Evolutionary conservation across 2,888 invertebrate species (phyloP).

Genomic region (Amphipyra berbera): DNA sequence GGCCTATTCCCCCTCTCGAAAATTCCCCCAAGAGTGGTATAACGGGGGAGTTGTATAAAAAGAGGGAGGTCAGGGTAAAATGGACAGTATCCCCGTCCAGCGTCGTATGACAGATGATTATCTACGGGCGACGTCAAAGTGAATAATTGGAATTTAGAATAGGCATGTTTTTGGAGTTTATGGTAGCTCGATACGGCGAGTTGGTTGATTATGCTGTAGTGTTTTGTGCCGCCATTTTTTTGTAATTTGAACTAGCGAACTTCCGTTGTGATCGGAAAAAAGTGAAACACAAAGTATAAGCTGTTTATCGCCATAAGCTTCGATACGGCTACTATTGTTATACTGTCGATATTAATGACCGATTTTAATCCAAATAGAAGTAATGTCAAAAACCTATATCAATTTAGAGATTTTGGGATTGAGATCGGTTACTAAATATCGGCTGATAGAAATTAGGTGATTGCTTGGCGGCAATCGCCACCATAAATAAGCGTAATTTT

Average conservation of each 20-base stretch:
- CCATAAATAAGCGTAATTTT: too few species aligned
- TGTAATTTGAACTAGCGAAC: slow-evolving; percentile 25
- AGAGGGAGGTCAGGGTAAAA: slow-evolving; percentile 67
- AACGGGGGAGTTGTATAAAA: slow-evolving; percentile 59
- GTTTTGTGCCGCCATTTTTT: slow-evolving; percentile 24
- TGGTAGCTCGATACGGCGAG: slow-evolving; percentile 56
- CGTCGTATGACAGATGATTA: slow-evolving; percentile 88
- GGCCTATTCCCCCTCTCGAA: slow-evolving; percentile 57
- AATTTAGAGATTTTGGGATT: too few species aligned
- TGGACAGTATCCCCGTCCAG: slow-evolving; percentile 76
- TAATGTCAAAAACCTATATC: too few species aligned
- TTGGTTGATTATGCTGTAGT: slow-evolving; percentile 42
- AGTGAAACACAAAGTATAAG: not conserved
- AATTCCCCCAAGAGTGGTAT: slow-evolving; percentile 31
- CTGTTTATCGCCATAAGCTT: too few species aligned
- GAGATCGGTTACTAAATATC: too few species aligned
- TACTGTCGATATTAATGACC: too few species aligned
- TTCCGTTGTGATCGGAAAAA: slow-evolving; percentile 6
- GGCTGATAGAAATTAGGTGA: too few species aligned
- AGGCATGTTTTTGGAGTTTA: slow-evolving; percentile 70
- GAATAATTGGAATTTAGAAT: slow-evolving; percentile 88
- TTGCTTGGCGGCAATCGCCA: too few species aligned
- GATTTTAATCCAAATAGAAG: too few species aligned
- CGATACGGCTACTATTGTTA: too few species aligned
- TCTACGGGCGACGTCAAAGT: slow-evolving; percentile 87